A percentile compares a stretch with the other conserved stretches of the same genome.
Conservation (phyloP, 2,113 vertebrate species). For the Lathamus discolor region DNA sequence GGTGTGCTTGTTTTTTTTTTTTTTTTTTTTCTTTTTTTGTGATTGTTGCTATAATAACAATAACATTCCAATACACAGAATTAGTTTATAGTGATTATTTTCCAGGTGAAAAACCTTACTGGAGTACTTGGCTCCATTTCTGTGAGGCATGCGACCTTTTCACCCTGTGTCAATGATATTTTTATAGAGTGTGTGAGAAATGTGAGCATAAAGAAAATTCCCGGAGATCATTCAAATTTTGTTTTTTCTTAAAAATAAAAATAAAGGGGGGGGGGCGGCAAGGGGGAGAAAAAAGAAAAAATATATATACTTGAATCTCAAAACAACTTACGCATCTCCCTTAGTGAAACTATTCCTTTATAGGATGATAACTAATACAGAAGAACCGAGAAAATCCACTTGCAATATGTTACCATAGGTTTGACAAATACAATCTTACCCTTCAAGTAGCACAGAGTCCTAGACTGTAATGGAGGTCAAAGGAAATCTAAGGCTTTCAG, state of each 20-base stretch:
- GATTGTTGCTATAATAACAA: slow-evolving; percentile 4
- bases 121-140: slow-evolving; percentile 41
- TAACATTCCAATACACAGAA: background rate
- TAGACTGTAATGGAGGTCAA: slow-evolving; percentile 35
- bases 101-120: slow-evolving; percentile 40
- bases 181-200: slow-evolving; percentile 55
- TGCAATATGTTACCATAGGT: slow-evolving; percentile 1
- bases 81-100: slow-evolving; percentile 35
- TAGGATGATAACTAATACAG: background rate
- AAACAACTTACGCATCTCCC: background rate
- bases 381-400: background rate
- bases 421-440: background rate
- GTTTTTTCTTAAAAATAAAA: background rate
- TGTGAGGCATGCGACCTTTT: slow-evolving; percentile 43
- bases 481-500: slow-evolving; percentile 21
- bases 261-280: too few species aligned
- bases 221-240: background rate
- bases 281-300: background rate
- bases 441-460: slow-evolving; percentile 11
- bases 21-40: background rate
- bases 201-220: slow-evolving; percentile 24
- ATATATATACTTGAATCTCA: background rate
- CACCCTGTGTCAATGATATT: slow-evolving; percentile 49
- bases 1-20: background rate
- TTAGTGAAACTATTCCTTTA: background rate